Percentiles rank a stretch among this genome's conserved stretches.
Evolutionary conservation across 2,113 vertebrate genomes (phyloP).

Genomic region (cat (Felis catus)): DNA sequence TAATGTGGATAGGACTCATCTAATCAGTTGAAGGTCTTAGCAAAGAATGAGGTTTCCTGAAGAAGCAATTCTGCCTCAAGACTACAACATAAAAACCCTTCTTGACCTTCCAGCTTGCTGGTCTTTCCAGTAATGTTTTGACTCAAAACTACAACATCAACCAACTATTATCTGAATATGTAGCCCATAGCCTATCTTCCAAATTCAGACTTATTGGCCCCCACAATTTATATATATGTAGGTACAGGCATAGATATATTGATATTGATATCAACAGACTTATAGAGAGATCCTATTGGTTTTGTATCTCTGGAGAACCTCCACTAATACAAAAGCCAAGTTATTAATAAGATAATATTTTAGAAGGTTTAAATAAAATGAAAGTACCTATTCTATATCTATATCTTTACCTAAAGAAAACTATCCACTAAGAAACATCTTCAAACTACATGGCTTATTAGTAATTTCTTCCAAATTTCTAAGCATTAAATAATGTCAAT

Average conservation of each 20-base stretch:
- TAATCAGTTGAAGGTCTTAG: too few species aligned
- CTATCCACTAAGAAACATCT: not conserved
- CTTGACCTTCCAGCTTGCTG: too few species aligned
- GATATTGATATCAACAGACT: not conserved
- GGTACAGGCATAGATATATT: not conserved
- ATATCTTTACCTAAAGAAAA: not conserved
- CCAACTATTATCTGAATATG: not conserved
- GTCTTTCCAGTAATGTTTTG: not conserved
- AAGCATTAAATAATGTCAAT: not conserved
- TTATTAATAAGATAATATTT: not conserved
- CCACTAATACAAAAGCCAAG: not conserved
- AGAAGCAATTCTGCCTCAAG: too few species aligned
- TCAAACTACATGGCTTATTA: not conserved
- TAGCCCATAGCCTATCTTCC: fast-evolving
- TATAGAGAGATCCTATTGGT: not conserved
- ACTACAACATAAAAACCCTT: too few species aligned
- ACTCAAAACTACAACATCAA: not conserved
- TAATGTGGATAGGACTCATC: not conserved
- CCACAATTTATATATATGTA: not conserved
- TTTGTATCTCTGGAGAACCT: not conserved
- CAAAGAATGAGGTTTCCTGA: too few species aligned
- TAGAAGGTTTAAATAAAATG: not conserved
- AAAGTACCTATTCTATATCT: too few species aligned
- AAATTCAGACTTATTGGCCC: not conserved
- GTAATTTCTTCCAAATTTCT: not conserved